Evolutionary conservation across 2,113 vertebrate genomes (phyloP).

Genomic region (Tachuris rubrigastra): DNA sequence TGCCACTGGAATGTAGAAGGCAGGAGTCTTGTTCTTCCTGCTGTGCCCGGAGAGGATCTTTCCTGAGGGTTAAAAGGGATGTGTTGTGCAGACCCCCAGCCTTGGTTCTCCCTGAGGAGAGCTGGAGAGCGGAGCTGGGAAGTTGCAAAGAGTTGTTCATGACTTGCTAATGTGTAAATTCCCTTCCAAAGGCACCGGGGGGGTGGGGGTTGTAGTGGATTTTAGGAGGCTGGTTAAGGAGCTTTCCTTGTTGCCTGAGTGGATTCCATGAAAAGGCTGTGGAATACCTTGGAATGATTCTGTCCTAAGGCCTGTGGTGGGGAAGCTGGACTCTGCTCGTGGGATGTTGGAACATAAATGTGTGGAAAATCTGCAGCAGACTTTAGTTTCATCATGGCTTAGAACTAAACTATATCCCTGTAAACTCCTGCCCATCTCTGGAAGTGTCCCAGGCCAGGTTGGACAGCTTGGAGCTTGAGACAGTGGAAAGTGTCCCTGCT

Average conservation of each 20-base stretch:
- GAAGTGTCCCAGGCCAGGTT: neutral
- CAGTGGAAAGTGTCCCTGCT: neutral
- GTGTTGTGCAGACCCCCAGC: neutral
- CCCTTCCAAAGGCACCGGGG: neutral
- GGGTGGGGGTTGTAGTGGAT: neutral
- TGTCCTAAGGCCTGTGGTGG: neutral
- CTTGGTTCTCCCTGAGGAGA: neutral
- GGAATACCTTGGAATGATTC: accelerated
- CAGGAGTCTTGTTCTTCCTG: neutral
- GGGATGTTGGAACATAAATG: accelerated
- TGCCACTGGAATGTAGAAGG: accelerated
- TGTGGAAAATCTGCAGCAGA: accelerated
- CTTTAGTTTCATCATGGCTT: accelerated
- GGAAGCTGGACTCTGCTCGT: accelerated
- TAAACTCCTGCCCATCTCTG: neutral
- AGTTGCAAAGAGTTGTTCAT: neutral
- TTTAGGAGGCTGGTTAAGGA: neutral
- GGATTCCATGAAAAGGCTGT: neutral
- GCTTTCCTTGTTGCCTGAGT: neutral
- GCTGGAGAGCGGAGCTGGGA: neutral
- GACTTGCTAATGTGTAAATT: neutral
- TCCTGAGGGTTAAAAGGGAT: neutral
- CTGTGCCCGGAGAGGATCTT: neutral
- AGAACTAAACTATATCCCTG: accelerated
- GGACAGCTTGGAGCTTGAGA: neutral